Base-by-base conservation (phyloP, 1,140 invertebrate genomes). In the Ceratina calcarata region DNA sequence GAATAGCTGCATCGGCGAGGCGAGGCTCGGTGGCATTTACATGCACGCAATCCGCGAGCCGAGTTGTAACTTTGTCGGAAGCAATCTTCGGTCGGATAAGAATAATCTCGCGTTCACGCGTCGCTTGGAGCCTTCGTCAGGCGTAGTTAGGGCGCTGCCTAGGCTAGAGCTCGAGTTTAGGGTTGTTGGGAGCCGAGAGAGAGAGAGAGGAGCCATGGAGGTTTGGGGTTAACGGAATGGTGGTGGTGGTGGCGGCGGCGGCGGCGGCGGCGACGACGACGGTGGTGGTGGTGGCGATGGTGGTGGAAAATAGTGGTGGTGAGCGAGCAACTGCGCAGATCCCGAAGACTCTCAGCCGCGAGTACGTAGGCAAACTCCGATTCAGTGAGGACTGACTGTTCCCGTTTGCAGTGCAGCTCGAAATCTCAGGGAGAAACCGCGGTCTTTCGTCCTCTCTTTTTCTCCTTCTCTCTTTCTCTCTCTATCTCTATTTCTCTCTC, bases 341-440 rank as follows among this genome's bases (percentile, higher is more conserved):
- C 89, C 89, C 83, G 37, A 85, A 88, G 86, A 88, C 88, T 89
- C 87, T 83, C 85, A 86, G 83, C 88, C 82, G 84, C 86, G 87
- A 90, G 88, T 89, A 87, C 87, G 85, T 87, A 87, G 83, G 82
- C 85, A 84, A 88, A 90, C 87, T 86, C 81, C 79, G 87, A 88
- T 84, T 91, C 90, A 91, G 90, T 91, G 87, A 89, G 88, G 90
- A 90, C 80, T 88, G 89, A 85, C 86, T 87, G 87, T 89, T 87
- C 87, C 89, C 87, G 86, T 88, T 90, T 86, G 90, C 88, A 89
- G 88, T 88, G 87, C 87, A 88, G 84, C 81, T 87, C 84, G 86
- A 90, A 89, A 89, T 89, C 86, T 86, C 83, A 75, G 84, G 88
- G 88, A 81, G 88, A 80, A 83, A 74, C 83, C 80, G 83, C 87